Base-by-base conservation (phyloP, 2,888 invertebrate species). In the Tigriopus californicus region DNA sequence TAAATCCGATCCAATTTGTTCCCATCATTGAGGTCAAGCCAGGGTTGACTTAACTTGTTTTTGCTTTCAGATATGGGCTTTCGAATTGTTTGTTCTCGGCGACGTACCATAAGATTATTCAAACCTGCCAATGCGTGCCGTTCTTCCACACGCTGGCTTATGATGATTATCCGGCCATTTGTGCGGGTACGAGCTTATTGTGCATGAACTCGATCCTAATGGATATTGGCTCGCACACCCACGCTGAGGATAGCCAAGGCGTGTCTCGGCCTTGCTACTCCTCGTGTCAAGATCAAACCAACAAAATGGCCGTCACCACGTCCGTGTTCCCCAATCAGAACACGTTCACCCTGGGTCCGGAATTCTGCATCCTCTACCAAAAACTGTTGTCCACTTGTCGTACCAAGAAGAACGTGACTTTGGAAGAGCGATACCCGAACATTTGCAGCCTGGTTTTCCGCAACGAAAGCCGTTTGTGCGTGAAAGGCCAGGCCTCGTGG, bases 221-320 rank as follows among this genome's bases (percentile, higher is more conserved):
- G n/a, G 54, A 54, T 33, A 54, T 54, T 41, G 54, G 54, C 41
- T 41, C 41, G 18, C 54, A 54, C 5, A 54, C 54, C n/a, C 54
- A 54, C 15, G 54, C 41, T 10, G n/a, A 40, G 10, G 54, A 54
- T 41, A 41, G 33, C 10, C 33, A 54, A 40, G 54, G 54, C 11
- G 41, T 54, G 13, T 3, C 18, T 18, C 40, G 41, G 11, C 54
- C 40, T 10, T 54, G 54, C 18, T 54, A 54, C 15, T 54, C 54
- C 2, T 41, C 54, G 13, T 54, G 54, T 22, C 40, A 15, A n/a
- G 54, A 54, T 41, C 54, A 54, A 18, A 40, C 33, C 12, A 54
- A 41, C 11, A 54, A 54, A 40, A 25, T 54, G 25, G 54, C 54
- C 22, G 54, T 54, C 40, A 54, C 54, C 15, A 54, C 54, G 13